Conservation (phyloP, 2,113 vertebrate species). For the Campylomormyrus numenius region DNA sequence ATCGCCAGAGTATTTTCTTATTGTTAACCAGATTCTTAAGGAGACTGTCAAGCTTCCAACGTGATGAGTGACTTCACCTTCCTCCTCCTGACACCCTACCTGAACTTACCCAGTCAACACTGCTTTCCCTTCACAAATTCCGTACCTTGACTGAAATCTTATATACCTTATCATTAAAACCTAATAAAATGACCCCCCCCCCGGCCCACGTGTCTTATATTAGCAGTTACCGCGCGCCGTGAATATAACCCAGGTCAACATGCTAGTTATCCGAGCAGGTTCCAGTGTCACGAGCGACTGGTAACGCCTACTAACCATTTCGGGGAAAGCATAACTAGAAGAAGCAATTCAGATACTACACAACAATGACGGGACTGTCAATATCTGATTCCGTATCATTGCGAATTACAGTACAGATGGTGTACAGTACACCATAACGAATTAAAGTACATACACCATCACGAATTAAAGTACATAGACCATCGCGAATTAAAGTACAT, state of each 20-base stretch:
- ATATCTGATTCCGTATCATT: background rate
- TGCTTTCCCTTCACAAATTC: background rate
- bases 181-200: background rate
- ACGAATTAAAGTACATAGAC: background rate
- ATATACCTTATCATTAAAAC: background rate
- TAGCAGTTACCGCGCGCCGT: background rate
- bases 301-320: background rate
- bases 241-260: background rate
- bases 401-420: background rate
- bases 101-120: background rate
- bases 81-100: background rate
- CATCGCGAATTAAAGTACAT: background rate
- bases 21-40: background rate
- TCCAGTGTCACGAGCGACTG: background rate
- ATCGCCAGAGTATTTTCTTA: background rate
- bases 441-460: background rate
- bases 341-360: background rate
- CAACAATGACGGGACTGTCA: background rate
- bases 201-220: background rate
- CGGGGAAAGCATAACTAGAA: background rate
- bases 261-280: background rate
- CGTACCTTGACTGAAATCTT: background rate
- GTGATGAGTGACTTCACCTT: background rate
- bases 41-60: background rate
- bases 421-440: no score